phyloP scores from a whole-genome alignment of 2,113 vertebrate genomes.

The Channa argus region DNA sequence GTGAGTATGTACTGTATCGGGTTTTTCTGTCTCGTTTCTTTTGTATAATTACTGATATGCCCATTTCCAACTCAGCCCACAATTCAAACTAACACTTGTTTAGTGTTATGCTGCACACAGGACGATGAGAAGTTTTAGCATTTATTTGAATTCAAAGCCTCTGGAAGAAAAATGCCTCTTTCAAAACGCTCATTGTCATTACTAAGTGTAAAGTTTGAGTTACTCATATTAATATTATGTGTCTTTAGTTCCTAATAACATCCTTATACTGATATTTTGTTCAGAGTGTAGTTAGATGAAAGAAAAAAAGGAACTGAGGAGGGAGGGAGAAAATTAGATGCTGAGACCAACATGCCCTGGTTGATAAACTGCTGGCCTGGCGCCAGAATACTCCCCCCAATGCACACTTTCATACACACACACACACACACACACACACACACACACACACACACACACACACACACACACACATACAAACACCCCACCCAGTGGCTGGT shows the following conservation, averaged over 20 bases:
- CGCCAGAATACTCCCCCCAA: constrained; percentile 52
- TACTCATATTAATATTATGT: not conserved
- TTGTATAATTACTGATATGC: constrained; percentile 20
- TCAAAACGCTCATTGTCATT: too few species aligned
- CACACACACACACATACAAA: constrained; percentile 15
- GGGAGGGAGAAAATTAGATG: constrained; percentile 59
- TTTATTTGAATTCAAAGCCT: constrained; percentile 25
- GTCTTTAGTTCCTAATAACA: constrained; percentile 11
- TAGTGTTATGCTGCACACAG: not conserved
- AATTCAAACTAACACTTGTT: not conserved
- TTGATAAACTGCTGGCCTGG: constrained; percentile 73
- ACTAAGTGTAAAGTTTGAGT: too few species aligned
- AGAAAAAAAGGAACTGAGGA: constrained; percentile 37
- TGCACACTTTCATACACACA: not conserved
- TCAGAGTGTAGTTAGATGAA: constrained; percentile 46
- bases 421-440: constrained; percentile 11
- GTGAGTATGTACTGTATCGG: constrained; percentile 18
- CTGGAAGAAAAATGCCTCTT: too few species aligned
- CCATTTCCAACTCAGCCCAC: not conserved
- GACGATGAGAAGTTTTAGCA: not conserved
- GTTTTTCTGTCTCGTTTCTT: constrained; percentile 29
- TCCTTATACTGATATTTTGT: not conserved
- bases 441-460: constrained; percentile 12
- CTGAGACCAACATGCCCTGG: constrained; percentile 63
- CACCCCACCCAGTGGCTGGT: too few species aligned